These are phyloP conservation scores for Sarcophilus harrisii DNA, from an alignment of 2,797 vertebrate genomes.

Conservation along the genomic window DNA sequence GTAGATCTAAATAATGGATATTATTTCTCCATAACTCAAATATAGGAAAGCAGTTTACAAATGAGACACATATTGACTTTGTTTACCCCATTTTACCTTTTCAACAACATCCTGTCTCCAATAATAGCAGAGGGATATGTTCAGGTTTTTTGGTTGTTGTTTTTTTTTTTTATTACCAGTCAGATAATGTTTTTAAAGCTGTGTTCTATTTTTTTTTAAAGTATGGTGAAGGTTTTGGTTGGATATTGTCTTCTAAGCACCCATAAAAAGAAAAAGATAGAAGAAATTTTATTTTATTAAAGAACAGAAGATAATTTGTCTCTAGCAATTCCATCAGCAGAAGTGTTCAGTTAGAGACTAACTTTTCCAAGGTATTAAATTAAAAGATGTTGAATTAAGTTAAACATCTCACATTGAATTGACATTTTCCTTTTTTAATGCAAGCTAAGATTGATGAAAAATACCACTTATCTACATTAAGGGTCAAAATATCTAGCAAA, in stretches of 20 bases:
- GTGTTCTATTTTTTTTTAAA: neutral
- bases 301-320: constrained; percentile 57
- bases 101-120: neutral
- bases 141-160: neutral
- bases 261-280: neutral
- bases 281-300: constrained; percentile 66
- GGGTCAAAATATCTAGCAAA: constrained; percentile 90
- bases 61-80: neutral
- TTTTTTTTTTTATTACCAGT: neutral
- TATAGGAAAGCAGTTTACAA: neutral
- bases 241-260: neutral
- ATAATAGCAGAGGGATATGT: neutral
- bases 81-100: neutral
- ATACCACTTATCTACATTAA: constrained; percentile 99
- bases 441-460: constrained; percentile 92
- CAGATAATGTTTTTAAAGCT: neutral
- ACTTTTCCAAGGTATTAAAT: constrained; percentile 90
- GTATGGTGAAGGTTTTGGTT: neutral
- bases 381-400: constrained; percentile 91
- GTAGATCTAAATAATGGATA: neutral
- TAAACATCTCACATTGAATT: constrained; percentile 88
- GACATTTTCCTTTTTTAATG: constrained; percentile 90
- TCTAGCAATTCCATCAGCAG: constrained; percentile 83
- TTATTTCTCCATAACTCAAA: neutral
- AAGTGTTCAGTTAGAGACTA: constrained; percentile 84